Evolutionary conservation across 1,140 invertebrate species (phyloP).

Genomic region (Pseudomyrmex pallidus): DNA sequence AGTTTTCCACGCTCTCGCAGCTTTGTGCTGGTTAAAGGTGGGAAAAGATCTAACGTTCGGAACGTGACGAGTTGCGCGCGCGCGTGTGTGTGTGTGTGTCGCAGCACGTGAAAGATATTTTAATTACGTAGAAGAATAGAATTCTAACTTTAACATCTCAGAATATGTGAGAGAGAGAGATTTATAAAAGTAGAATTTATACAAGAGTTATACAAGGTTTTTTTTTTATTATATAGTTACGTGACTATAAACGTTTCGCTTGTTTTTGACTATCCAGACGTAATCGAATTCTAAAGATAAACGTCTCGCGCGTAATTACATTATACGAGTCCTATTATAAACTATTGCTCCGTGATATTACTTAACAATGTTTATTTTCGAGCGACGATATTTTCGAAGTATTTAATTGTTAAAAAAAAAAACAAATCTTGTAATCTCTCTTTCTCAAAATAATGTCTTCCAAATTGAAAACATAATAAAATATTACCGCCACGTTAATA

Average conservation of each 20-base stretch:
- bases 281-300: background rate
- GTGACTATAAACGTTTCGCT: background rate
- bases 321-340: background rate
- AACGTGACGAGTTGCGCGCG: background rate
- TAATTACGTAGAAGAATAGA: constrained; percentile 13
- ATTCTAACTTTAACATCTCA: background rate
- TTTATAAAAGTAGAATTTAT: background rate
- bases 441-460: constrained; percentile 3
- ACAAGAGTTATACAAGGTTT: no score
- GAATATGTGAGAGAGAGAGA: background rate
- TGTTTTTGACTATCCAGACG: background rate
- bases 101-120: background rate
- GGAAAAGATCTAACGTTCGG: background rate
- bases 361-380: background rate
- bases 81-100: background rate
- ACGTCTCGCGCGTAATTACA: background rate
- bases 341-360: background rate
- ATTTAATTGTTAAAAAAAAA: constrained; percentile 3
- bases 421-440: background rate
- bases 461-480: constrained; percentile 19
- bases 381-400: background rate
- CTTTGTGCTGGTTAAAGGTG: constrained; percentile 17
- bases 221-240: no score
- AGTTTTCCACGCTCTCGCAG: constrained; percentile 17
- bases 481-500: constrained; percentile 18